phyloP scores from a whole-genome alignment of 2,888 invertebrate species.

The Trissolcus japonicus region DNA sequence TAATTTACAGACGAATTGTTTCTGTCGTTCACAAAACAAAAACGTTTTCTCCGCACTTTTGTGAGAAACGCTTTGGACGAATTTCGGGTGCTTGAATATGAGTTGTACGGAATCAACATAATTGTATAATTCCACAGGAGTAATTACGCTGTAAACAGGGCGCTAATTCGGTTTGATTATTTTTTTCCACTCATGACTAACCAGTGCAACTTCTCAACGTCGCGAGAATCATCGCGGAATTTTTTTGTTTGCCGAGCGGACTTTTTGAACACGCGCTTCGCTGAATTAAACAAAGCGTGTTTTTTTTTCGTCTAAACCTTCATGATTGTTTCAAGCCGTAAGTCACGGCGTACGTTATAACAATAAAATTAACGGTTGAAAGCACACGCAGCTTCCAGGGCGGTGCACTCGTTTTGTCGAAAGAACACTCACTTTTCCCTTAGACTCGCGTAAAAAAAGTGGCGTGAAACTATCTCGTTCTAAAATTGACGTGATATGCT shows the following conservation, averaged over 20 bases:
- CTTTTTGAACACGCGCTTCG: not conserved
- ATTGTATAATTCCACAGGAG: conserved; percentile 18
- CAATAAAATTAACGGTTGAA: conserved; percentile 55
- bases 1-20: conserved; percentile 47
- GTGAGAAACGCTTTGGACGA: too few species aligned
- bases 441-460: conserved; percentile 30
- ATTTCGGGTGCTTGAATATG: too few species aligned
- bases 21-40: conserved; percentile 18
- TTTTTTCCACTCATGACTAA: too few species aligned
- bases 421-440: conserved; percentile 36
- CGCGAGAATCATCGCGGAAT: too few species aligned
- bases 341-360: conserved; percentile 43
- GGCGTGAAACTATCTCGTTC: conserved; percentile 36
- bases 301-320: conserved; percentile 6
- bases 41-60: conserved; percentile 1
- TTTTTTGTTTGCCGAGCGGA: not conserved
- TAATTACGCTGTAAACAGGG: conserved; percentile 17
- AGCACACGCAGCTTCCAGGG: conserved; percentile 48
- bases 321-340: conserved; percentile 29
- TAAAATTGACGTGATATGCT: conserved; percentile 42
- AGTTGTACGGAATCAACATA: conserved; percentile 22
- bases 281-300: not conserved
- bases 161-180: conserved; percentile 11
- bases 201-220: too few species aligned
- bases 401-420: conserved; percentile 39